Evolutionary conservation across 2,113 vertebrate species (phyloP).

Genomic region (Gambusia affinis): DNA sequence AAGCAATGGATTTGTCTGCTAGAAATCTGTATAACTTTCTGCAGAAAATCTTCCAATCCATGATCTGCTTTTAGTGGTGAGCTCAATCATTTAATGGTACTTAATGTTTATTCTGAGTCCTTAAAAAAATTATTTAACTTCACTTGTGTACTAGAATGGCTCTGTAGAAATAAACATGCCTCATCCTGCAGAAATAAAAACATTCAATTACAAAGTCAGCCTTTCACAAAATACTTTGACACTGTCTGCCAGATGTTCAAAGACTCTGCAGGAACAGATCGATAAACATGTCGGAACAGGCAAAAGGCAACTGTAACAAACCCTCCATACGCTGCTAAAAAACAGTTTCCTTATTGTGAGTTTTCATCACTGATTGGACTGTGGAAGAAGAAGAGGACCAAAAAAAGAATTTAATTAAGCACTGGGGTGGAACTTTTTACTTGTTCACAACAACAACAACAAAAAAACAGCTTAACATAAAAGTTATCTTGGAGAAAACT

Average conservation of each 20-base stretch:
- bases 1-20: too few relatives aligned
- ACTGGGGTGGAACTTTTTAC: too few relatives aligned
- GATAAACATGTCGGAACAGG: not conserved
- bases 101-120: too few relatives aligned
- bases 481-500: too few relatives aligned
- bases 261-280: not conserved
- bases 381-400: not conserved
- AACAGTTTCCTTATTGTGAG: not conserved
- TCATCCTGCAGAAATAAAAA: not conserved
- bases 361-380: not conserved
- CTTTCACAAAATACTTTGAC: not conserved
- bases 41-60: too few relatives aligned
- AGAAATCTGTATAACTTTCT: too few relatives aligned
- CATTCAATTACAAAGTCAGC: not conserved
- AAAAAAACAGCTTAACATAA: too few relatives aligned
- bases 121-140: too few relatives aligned
- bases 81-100: too few relatives aligned
- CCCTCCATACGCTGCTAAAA: not conserved
- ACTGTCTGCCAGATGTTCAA: not conserved
- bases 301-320: not conserved
- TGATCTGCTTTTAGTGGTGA: too few relatives aligned
- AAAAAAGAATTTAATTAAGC: not conserved
- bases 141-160: too few relatives aligned
- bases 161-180: not conserved
- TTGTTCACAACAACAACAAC: too few relatives aligned